Percentiles rank a stretch among this genome's conserved stretches.
Evolutionary conservation across 2,113 vertebrate species (phyloP).

Genomic region (Actenoides lindsayi): DNA sequence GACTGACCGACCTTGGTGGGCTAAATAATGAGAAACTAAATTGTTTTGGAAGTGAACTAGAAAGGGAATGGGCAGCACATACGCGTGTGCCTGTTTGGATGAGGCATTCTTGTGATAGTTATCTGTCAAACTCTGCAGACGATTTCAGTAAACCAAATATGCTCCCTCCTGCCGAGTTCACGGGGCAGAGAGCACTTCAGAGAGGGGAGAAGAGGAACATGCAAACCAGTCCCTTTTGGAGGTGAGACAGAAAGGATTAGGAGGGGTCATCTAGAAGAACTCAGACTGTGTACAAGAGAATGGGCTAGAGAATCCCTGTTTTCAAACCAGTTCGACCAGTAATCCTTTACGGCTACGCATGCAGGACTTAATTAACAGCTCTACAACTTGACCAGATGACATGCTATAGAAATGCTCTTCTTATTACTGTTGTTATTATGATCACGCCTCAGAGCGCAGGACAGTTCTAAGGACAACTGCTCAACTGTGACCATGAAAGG

Average conservation of each 20-base stretch:
- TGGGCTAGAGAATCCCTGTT: constrained; percentile 12
- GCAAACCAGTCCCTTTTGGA: neutral
- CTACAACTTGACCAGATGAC: neutral
- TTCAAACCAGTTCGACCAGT: constrained; percentile 31
- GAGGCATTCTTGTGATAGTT: neutral
- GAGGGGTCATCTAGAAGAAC: neutral
- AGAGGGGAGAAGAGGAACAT: neutral
- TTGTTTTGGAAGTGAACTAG: neutral
- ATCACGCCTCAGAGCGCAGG: neutral
- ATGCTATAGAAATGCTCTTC: neutral
- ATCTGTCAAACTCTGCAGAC: neutral
- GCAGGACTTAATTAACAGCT: neutral
- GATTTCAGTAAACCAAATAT: neutral
- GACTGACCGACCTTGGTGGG: neutral
- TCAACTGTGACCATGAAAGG: neutral
- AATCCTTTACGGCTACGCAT: neutral
- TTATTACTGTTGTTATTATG: neutral
- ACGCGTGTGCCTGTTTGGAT: rapidly evolving
- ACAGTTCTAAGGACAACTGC: neutral
- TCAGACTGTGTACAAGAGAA: neutral
- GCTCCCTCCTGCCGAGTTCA: neutral
- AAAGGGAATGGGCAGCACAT: neutral
- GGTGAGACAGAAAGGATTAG: neutral
- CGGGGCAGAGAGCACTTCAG: neutral
- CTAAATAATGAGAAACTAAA: neutral